Evolutionary conservation across 2,797 vertebrate genomes (phyloP).

Genomic region (Coluber constrictor): DNA sequence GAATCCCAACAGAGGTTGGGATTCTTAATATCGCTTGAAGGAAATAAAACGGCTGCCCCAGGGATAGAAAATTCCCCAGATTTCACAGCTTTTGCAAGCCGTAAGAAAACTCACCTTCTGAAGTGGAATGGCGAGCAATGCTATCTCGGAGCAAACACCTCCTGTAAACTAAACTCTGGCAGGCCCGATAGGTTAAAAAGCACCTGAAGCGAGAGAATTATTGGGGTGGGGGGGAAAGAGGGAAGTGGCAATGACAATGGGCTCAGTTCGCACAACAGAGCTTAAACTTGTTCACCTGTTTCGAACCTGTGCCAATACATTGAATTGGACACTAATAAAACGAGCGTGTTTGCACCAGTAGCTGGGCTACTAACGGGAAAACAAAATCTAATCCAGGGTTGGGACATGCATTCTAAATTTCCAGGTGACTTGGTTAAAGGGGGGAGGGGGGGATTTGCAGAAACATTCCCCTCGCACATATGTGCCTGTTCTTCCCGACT

Average conservation of each 20-base stretch:
- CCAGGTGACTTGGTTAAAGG: neutral
- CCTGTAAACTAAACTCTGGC: slow-evolving; percentile 90
- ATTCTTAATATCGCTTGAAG: too few relatives aligned
- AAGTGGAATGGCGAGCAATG: slow-evolving; percentile 85
- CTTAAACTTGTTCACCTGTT: neutral
- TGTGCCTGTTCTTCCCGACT: too few relatives aligned
- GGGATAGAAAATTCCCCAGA: neutral
- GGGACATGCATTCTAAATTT: neutral
- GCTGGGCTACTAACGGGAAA: neutral
- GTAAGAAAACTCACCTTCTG: slow-evolving; percentile 80
- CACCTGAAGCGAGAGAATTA: slow-evolving; percentile 76
- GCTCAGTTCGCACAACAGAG: neutral
- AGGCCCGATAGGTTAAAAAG: slow-evolving; percentile 92
- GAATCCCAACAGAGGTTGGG: too few relatives aligned
- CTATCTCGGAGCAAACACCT: slow-evolving; percentile 92
- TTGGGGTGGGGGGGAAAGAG: neutral
- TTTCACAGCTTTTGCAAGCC: neutral
- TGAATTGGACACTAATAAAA: neutral
- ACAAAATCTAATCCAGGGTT: neutral
- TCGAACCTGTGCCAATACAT: neutral
- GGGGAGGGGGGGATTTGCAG: neutral
- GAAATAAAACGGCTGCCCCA: too few relatives aligned
- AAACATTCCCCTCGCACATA: neutral
- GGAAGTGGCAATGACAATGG: neutral
- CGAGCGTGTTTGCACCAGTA: neutral